Evolutionary conservation across 2,113 vertebrate genomes (phyloP), one percentile per base, ranked within the genome.

Genomic region (Plestiodon gilberti): DNA sequence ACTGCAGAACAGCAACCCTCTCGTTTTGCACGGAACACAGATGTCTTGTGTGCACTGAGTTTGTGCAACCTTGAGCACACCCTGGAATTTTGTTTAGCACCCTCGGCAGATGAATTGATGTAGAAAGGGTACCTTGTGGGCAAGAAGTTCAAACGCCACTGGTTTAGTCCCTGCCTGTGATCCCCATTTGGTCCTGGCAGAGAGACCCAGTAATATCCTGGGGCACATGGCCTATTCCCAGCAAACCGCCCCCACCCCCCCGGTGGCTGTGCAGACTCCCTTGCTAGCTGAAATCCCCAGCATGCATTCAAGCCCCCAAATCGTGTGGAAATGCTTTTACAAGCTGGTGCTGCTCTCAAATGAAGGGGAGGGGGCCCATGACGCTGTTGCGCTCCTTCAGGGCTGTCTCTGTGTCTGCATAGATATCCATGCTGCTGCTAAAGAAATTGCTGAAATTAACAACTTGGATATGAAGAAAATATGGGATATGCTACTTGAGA

Each of bases 351-450:
- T 40, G 3, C 4, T 67, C 25, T 69, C 65, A n/a, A 14, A 15
- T 33, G 30, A 4, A 9, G 17, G 20, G 4, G 22, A 30, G 14
- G 15, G 43, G 3, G 30, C 11, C 52, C 6, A n/a, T n/a, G n/a
- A n/a, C n/a, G n/a, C 73, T 79, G 52, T 6, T 4, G 7, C 20
- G 40, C 7, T 80, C 43, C 35, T 61, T 69, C 4, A 48, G 43
- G 48, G 9, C 28, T 20, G 2, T n/a, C 11, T 78, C 33, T 88
- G 5, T 64, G 0, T 91, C 25, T 85, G 70, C 91, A 11, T 81
- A 99, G 99, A 99, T 92, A 98, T 99, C 90, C 98, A 99, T 0
- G 82, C 81, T 5, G 97, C 97, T 52, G 97, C 97, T 5, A 98
- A 96, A 91, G 98, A 99, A 94, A 98, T 99, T 57, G 98, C 98